phyloP scores from a whole-genome alignment of 2,888 invertebrate species.

The Acheta domesticus region DNA sequence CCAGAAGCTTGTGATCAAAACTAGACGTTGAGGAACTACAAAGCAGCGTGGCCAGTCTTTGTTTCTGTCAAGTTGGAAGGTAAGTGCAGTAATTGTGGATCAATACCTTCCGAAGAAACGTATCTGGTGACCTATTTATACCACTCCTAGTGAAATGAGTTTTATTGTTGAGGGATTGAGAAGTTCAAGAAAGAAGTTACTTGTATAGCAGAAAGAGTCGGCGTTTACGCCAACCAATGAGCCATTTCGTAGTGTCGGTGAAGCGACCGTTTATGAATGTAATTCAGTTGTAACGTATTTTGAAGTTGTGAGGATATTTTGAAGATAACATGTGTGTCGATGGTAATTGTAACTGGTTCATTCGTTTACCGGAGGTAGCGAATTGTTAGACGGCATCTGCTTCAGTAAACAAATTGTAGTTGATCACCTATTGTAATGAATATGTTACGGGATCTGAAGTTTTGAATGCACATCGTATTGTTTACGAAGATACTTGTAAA shows the following conservation, averaged over 20 bases:
- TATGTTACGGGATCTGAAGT: too few relatives aligned
- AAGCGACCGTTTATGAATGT: constrained; percentile 35
- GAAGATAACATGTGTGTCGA: too few relatives aligned
- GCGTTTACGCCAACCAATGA: constrained; percentile 31
- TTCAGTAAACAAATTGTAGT: too few relatives aligned
- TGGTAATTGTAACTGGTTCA: too few relatives aligned
- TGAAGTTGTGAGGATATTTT: too few relatives aligned
- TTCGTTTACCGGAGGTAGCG: too few relatives aligned
- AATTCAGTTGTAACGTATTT: constrained; percentile 28
- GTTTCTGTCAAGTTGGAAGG: constrained; percentile 39
- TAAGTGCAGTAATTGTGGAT: constrained; percentile 38
- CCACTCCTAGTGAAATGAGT: too few relatives aligned
- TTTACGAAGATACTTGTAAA: too few relatives aligned
- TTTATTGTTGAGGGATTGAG: too few relatives aligned
- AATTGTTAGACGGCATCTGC: too few relatives aligned
- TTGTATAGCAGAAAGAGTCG: constrained; percentile 29
- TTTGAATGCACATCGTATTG: too few relatives aligned
- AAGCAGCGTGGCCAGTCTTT: constrained; percentile 40
- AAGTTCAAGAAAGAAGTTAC: neutral
- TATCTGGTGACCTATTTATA: constrained; percentile 34
- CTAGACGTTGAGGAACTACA: constrained; percentile 37
- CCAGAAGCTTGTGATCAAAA: constrained; percentile 33
- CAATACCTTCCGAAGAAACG: constrained; percentile 37
- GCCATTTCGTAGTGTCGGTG: constrained; percentile 29
- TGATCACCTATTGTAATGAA: too few relatives aligned